Evolutionary conservation across 2,113 vertebrate species (phyloP).

Genomic region (Cromileptes altivelis): DNA sequence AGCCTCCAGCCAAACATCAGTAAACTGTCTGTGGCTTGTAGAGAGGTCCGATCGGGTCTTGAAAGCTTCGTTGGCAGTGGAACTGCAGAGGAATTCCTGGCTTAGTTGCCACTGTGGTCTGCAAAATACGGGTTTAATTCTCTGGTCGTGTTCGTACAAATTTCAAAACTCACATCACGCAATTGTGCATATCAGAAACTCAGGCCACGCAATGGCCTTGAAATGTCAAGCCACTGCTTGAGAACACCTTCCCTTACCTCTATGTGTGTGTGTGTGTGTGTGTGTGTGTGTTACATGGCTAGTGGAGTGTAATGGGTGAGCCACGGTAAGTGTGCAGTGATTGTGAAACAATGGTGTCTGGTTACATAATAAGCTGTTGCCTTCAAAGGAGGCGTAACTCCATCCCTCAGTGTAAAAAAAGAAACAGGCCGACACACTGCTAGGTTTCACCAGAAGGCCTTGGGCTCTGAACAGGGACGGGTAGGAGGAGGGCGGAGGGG

Average conservation of each 20-base stretch:
- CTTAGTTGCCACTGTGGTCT: conserved; percentile 39
- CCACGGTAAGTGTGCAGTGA: conserved; percentile 83
- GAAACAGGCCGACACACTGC: conserved; percentile 68
- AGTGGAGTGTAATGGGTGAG: conserved; percentile 66
- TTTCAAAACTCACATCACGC: conserved; percentile 18
- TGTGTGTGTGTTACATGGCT: conserved; percentile 25
- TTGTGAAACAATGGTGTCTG: conserved; percentile 86
- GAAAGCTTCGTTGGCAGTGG: conserved; percentile 33
- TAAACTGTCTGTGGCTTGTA: conserved; percentile 50
- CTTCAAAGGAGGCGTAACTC: conserved; percentile 82
- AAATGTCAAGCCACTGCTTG: not conserved
- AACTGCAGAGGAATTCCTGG: conserved; percentile 43
- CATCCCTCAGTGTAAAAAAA: conserved; percentile 74
- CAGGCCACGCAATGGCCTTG: not conserved
- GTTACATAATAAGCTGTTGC: conserved; percentile 86
- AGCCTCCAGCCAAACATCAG: conserved; percentile 36
- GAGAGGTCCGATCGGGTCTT: conserved; percentile 38
- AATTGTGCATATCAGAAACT: not conserved
- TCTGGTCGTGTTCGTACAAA: conserved; percentile 49
- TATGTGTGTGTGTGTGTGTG: conserved; percentile 31
- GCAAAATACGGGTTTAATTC: conserved; percentile 17
- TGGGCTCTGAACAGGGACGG: conserved; percentile 58
- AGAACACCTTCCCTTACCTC: not conserved
- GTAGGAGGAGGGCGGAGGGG: not conserved
- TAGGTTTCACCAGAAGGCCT: conserved; percentile 78